Base-by-base conservation (phyloP, 2,797 vertebrate species). In the Macropodus opercularis region DNA sequence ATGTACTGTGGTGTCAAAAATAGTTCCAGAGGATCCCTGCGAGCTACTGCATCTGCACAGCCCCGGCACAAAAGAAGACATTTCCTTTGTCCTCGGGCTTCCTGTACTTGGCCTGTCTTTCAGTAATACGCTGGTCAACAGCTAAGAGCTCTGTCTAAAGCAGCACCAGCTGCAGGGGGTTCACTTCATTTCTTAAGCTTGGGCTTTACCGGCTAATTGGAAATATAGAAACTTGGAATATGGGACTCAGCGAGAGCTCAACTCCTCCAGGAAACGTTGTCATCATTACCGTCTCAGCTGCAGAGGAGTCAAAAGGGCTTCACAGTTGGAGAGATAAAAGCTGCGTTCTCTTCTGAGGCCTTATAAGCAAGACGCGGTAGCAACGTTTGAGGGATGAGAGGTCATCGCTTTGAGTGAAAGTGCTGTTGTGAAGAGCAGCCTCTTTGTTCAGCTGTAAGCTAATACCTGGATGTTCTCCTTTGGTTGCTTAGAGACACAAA, bases 151-250 rank as follows among this genome's bases (percentile, higher is more conserved):
- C 52, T 46, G 39, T 60, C 55, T 47, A 36, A 61, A 39, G 61
- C 63, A 34, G 48, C 53, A 56, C 43, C 31, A 26, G 66, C 83
- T 80, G 52, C 49, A 22, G 72, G 72, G 61, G 48, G 11, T 58
- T 73, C 34, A 49, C 72, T 81, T 83, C 1, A 26, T 72, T 72
- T 65, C 41, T 62, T 60, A 51, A 67, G 40, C 50, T 19, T 10
- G n/a, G 60, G 55, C 56, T 71, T 31, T 26, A 27, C n/a, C 1
- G 58, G 44, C 63, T 88, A 86, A 87, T 85, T 81, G 75, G 81
- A 31, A 65, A 72, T 56, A 61, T 66, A 57, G 78, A 52, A 84
- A 63, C 46, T 57, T 48, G 58, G 69, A 62, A 69, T 48, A 59
- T 23, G 44, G 34, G 73, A 39, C 63, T 72, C 72, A 49, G 75